Evolutionary conservation across 1,140 invertebrate genomes (phyloP), one percentile per base, ranked within the genome.

Genomic region (Diabrotica undecimpunctata): DNA sequence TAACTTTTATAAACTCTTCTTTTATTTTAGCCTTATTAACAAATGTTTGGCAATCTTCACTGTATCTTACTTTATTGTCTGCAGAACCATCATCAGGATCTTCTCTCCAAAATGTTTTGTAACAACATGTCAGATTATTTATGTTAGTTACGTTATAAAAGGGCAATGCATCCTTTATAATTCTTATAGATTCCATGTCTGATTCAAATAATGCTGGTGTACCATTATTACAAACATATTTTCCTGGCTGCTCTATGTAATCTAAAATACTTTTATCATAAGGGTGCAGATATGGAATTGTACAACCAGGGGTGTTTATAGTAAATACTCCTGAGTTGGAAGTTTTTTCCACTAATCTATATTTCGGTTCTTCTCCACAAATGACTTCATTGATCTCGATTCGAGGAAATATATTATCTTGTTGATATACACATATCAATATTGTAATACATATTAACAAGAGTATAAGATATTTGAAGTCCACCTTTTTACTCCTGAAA

Each of bases 251-350:
- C 12, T 75, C 64, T 58, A 84, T 79, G 59, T 81, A 84, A 41
- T 77, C 73, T 25, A 77, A 78, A 25, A 87, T 81, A n/a, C 79
- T 81, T 39, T 53, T 76, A 76, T 94, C 89, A 55, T 86, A 86
- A 0, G 91, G 86, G 68, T 89, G 85, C 59, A 94, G 81, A 8
- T 86, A 85, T 0, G 92, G 91, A 69, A 95, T 92, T 5, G 86
- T 85, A 76, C 93, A 96, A 14, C 90, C 89, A 9, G 83, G 78
- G 4, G 88, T 92, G 68, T 88, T 83, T 10, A 94, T 86, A 0
- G 86, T 54, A 68, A 81, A 85, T 4, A 25, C 1, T 25, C 25
- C 25, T 25, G 25, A 25, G 25, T 25, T 4, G 4, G 25, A 25
- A 1, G 1, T 25, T 25, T 25, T 25, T 4, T 25, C 25, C 25